Base-by-base conservation (phyloP, 2,888 invertebrate species). In the Archips xylosteana region DNA sequence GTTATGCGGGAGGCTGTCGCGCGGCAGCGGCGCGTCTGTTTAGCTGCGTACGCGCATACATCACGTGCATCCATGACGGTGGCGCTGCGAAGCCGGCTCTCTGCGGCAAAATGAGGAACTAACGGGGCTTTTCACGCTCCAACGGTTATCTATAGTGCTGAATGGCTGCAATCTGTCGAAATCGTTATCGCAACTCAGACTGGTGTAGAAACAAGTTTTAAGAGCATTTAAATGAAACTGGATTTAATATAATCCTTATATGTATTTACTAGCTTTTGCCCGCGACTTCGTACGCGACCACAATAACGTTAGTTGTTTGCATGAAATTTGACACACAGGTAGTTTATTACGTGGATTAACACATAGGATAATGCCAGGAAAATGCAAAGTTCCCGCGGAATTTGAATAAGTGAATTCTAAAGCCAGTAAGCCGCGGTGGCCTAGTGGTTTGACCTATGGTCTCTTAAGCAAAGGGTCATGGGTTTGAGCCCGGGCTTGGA, bases 1-100 rank as follows among this genome's bases (percentile, higher is more conserved):
- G 83, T 84, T 85, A 82, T 87, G 90, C 91, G 90, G 87, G 91
- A 93, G 93, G 92, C 91, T 92, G 89, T 91, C 84, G 90, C 92
- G 93, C 91, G 83, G 84, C 83, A 83, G 80, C 84, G 80, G 85
- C 87, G 87, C 89, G 89, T 92, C 92, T 92, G 92, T 82, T 79
- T 81, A 82, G 77, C 77, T 86, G 89, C 88, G 89, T 89, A 77
- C 81, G 92, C 92, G 91, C 89, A 87, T 85, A 81, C 87, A 89
- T 93, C 93, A 94, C 92, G 93, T 93, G 94, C 92, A 83, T 74
- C 75, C 81, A 78, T 78, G 73, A 75, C 75, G 75, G 81, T 86
- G 86, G 93, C 92, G 92, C 93, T 89, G 80, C 80, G 77, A 78
- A 74, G 85, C 87, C 88, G 88, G 88, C 79, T 79, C 80, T 76